Base-by-base conservation (phyloP, 2,113 vertebrate species). In the Felis chaus region DNA sequence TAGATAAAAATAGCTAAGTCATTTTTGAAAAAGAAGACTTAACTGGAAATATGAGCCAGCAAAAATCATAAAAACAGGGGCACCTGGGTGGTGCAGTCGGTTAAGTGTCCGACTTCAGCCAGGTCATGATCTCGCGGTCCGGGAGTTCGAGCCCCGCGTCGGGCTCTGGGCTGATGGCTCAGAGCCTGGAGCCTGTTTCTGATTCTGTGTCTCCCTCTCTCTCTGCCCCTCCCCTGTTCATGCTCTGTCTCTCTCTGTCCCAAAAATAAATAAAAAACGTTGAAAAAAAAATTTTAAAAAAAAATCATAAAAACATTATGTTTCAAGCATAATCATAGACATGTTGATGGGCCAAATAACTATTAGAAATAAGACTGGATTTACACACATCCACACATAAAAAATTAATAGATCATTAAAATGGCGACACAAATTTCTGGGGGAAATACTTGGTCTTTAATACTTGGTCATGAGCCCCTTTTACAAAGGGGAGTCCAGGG, bases 21-120 rank as follows among this genome's bases (percentile, higher is more conserved):
- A 61, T 55, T 89, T 91, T 69, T 89, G 15, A 82, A 96, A 95
- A 80, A 16, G 41, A 80, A 85, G 27, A 86, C 57, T 86, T 89
- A 68, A 68, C 39, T 80, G 63, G 55, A 92, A 93, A 89, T 15
- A 12, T 45, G 73, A 93, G 55, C 2, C 2, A 79, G 23, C 11
- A 82, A 80, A 95, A 66, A 19, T 69, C n/a, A 61, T 61, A 65
- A 91, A 41, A 94, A 29, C 5, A 55, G n/a, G n/a, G n/a, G n/a
- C n/a, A n/a, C n/a, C n/a, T n/a, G n/a, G n/a, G n/a, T n/a, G n/a
- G n/a, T n/a, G n/a, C n/a, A n/a, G n/a, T n/a, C n/a, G n/a, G n/a
- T n/a, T n/a, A n/a, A n/a, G n/a, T n/a, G n/a, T n/a, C n/a, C n/a
- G n/a, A n/a, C n/a, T n/a, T n/a, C n/a, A n/a, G n/a, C n/a, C n/a